Conservation (phyloP, 2,113 vertebrate genomes). For the Podarcis cretensis region DNA sequence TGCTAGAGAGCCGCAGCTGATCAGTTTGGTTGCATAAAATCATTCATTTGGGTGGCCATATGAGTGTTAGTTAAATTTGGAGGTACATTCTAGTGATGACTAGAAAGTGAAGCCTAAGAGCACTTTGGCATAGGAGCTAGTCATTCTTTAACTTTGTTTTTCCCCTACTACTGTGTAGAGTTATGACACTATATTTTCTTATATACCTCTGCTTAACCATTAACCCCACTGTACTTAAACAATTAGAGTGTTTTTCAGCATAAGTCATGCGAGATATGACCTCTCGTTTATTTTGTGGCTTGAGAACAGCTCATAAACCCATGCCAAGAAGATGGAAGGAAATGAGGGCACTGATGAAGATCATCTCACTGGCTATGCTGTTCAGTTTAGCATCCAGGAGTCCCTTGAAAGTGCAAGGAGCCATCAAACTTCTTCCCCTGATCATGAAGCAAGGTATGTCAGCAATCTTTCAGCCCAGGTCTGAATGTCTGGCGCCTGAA, state of each 20-base stretch:
- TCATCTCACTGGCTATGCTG: slow-evolving; percentile 79
- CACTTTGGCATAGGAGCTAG: neutral
- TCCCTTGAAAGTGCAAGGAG: slow-evolving; percentile 65
- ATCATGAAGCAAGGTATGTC: slow-evolving; percentile 75
- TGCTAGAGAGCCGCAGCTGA: neutral
- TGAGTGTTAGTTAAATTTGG: neutral
- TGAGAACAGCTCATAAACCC: slow-evolving; percentile 33
- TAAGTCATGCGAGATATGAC: neutral
- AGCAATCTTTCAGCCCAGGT: neutral
- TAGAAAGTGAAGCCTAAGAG: neutral
- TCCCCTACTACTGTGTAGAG: neutral
- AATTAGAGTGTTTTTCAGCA: neutral
- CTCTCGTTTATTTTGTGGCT: neutral
- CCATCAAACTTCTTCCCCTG: slow-evolving; percentile 57
- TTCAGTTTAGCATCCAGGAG: slow-evolving; percentile 85
- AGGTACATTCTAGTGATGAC: neutral
- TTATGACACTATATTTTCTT: neutral
- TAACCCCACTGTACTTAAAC: neutral
- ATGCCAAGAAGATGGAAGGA: slow-evolving; percentile 73
- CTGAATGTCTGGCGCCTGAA: neutral
- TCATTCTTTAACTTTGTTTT: neutral
- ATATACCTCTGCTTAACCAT: neutral
- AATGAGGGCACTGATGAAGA: slow-evolving; percentile 78
- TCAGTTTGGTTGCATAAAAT: neutral
- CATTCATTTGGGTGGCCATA: neutral